Percentiles rank a stretch among this genome's conserved stretches.
Evolutionary conservation across 2,888 invertebrate species (phyloP).

Genomic region (Lepidocyrtinus sp.): DNA sequence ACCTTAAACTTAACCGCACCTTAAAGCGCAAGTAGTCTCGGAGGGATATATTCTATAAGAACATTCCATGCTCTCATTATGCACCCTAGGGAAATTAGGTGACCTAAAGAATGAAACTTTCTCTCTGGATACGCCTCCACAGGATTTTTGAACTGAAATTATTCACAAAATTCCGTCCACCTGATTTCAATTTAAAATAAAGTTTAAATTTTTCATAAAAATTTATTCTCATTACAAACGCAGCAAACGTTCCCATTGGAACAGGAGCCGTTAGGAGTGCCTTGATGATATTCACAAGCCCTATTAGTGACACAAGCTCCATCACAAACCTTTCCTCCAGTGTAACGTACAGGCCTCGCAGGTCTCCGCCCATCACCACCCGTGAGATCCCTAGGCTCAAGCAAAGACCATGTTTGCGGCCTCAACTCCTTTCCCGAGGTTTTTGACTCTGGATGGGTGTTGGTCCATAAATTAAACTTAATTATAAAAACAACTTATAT

Average conservation of each 20-base stretch:
- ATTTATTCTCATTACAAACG: constrained; percentile 58
- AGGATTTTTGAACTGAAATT: constrained; percentile 71
- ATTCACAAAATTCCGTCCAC: not conserved
- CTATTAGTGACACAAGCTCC: constrained; percentile 65
- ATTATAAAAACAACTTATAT: no score
- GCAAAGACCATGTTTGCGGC: not conserved
- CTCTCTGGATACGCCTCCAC: constrained; percentile 71
- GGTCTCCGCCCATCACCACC: not conserved
- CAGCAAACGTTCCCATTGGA: constrained; percentile 66
- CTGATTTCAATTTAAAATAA: not conserved
- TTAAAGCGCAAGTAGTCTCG: constrained; percentile 71
- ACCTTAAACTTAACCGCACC: constrained; percentile 62
- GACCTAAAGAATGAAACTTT: constrained; percentile 71
- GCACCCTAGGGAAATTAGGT: constrained; percentile 70
- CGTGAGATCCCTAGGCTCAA: not conserved
- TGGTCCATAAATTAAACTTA: no score
- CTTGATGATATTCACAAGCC: constrained; percentile 64
- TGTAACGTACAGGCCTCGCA: constrained; percentile 17
- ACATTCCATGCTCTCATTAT: constrained; percentile 71
- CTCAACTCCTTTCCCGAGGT: not conserved
- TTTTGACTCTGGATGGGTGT: no score
- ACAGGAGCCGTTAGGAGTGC: constrained; percentile 57
- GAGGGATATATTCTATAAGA: constrained; percentile 71
- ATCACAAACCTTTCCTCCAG: constrained; percentile 55
- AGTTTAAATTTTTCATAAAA: not conserved